These are phyloP conservation scores for Cyclopterus lumpus DNA, from an alignment of 2,797 vertebrate species.

Conservation along the genomic window DNA sequence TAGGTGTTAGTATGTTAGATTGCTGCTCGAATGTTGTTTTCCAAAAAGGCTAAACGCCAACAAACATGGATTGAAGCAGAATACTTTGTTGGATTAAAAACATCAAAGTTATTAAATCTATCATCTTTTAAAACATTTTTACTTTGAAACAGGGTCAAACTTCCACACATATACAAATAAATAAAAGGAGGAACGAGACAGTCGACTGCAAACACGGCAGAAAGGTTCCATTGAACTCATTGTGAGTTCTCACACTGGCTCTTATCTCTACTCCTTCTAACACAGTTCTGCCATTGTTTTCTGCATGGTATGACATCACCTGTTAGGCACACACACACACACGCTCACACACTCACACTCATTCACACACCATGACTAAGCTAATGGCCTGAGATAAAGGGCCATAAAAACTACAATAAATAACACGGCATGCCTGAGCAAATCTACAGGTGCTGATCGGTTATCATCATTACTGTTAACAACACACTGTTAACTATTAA, in stretches of 20 bases:
- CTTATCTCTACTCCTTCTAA: slow-evolving; percentile 47
- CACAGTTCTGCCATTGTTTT: slow-evolving; percentile 60
- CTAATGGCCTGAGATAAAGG: slow-evolving; percentile 46
- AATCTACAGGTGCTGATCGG: slow-evolving; percentile 17
- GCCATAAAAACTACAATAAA: slow-evolving; percentile 31
- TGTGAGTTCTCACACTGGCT: slow-evolving; percentile 26
- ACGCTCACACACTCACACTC: slow-evolving; percentile 24
- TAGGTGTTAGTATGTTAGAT: too few relatives aligned
- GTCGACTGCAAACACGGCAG: background rate
- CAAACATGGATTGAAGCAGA: too few relatives aligned
- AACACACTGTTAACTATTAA: background rate
- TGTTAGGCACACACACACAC: slow-evolving; percentile 20
- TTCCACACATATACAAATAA: background rate
- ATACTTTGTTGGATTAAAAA: too few relatives aligned
- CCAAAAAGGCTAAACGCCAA: too few relatives aligned
- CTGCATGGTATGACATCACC: slow-evolving; percentile 58
- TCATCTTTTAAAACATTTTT: background rate
- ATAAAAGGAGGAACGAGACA: background rate
- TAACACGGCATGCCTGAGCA: slow-evolving; percentile 43
- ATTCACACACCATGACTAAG: slow-evolving; percentile 45
- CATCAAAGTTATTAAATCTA: too few relatives aligned
- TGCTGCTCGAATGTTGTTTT: too few relatives aligned
- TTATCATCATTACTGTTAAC: slow-evolving; percentile 6
- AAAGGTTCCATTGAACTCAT: slow-evolving; percentile 17
- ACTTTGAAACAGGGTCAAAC: background rate